A percentile compares a stretch with the other conserved stretches of the same genome.
These are phyloP conservation scores for Rhizomys pruinosus DNA, from an alignment of 2,113 vertebrate species.

Conservation along the genomic window DNA sequence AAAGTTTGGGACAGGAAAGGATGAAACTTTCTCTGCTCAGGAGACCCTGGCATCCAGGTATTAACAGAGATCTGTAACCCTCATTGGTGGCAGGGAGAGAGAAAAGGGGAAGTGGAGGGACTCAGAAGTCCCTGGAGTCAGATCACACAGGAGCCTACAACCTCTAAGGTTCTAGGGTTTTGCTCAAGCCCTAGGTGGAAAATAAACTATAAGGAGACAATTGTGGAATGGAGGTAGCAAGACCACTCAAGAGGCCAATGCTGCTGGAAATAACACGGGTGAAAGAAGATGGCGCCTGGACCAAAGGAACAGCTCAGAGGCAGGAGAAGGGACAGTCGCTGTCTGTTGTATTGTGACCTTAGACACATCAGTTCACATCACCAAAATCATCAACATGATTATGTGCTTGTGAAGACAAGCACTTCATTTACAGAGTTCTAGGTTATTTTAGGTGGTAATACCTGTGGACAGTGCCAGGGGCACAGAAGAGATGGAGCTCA, in stretches of 20 bases:
- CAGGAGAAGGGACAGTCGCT: not conserved
- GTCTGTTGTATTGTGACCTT: not conserved
- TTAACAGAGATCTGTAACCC: no score
- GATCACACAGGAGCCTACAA: fast-evolving
- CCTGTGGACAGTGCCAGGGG: not conserved
- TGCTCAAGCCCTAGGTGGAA: not conserved
- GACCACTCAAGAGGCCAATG: not conserved
- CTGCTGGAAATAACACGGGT: no score
- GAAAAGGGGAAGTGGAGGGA: not conserved
- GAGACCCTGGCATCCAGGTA: not conserved
- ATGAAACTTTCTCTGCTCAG: not conserved
- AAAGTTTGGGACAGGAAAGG: not conserved
- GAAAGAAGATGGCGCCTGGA: fast-evolving
- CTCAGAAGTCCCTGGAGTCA: not conserved
- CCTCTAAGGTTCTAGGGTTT: no score
- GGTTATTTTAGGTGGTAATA: not conserved
- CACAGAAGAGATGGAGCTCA: not conserved
- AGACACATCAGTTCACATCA: fast-evolving
- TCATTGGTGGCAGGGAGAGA: not conserved
- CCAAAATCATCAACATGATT: not conserved
- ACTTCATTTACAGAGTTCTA: not conserved
- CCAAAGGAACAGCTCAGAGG: not conserved
- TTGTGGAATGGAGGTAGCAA: not conserved
- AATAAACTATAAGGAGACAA: not conserved
- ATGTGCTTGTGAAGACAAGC: not conserved